Evolutionary conservation across 92 coral and sea anemone species (phyloP), one percentile per base, ranked within the genome.

Genomic region (Palythoa grandis): DNA sequence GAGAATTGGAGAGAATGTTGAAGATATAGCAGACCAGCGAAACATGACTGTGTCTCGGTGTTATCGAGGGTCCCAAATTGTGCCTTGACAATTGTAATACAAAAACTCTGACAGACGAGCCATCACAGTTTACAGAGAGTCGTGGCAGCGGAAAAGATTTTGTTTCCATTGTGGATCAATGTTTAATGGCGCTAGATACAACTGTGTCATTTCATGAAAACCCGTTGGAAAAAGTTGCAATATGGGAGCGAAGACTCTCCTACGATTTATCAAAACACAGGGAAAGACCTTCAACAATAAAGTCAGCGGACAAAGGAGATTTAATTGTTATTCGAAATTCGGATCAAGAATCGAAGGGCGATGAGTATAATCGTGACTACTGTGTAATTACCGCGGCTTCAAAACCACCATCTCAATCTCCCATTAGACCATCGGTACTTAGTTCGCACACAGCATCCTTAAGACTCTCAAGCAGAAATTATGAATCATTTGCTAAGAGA

Each of bases 101-200:
- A 38, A 72, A 74, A 78, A 78, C 12, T 29, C 38, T 68, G 85
- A 80, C 85, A n/a, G 40, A 67, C 39, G 73, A 79, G 72, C 72
- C 70, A 13, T 39, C 85, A 47, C 57, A 50, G 39, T 80, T 70
- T 66, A 66, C 58, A 80, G 58, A 80, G 38, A 80, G 56, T 48
- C 8, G 75, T 66, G 43, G 74, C 85, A 68, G 57, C 73, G 71
- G 72, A 80, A 87, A 70, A 65, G 66, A 86, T 82, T 88, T 80
- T 77, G 79, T 90, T 83, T 74, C 78, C 91, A 87, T 78, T 48
- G 90, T 79, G 89, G 83, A 86, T 91, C 88, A 89, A 90, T 91
- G 95, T 92, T 94, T 88, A 88, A 94, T 94, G 98, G 98, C 98
- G 95, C 79, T 94, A 60, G 95, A 94, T 77, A 86, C 90, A 63